These are phyloP conservation scores for Palloptera scutellata DNA, from an alignment of 2,888 invertebrate genomes.

Conservation along the genomic window DNA sequence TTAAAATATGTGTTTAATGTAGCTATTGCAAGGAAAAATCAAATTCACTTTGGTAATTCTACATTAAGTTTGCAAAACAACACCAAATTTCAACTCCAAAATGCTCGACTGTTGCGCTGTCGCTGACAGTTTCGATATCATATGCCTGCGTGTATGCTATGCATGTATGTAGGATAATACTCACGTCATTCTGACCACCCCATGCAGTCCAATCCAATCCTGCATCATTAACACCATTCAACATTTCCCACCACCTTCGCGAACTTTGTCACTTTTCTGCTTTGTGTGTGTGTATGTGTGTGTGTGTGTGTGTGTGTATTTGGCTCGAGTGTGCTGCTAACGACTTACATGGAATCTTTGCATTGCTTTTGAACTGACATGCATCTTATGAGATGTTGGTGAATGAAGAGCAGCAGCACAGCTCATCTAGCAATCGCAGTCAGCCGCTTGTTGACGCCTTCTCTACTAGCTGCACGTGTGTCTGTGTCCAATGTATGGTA, in stretches of 20 bases:
- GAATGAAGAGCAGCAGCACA: background rate
- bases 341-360: background rate
- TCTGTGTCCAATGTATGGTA: no score
- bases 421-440: slow-evolving; percentile 5
- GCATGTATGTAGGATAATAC: background rate
- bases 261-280: slow-evolving; percentile 25
- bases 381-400: slow-evolving; percentile 12
- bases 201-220: no score
- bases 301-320: background rate
- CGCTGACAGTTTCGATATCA: background rate
- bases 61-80: no score
- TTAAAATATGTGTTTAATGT: no score
- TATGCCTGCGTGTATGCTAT: slow-evolving; percentile 25
- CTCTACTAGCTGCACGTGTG: background rate
- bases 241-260: background rate
- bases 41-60: no score
- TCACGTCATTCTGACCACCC: no score
- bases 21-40: no score
- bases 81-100: background rate
- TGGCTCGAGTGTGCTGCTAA: no score
- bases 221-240: no score
- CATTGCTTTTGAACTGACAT: slow-evolving; percentile 10
- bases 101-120: background rate
- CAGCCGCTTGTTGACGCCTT: slow-evolving; percentile 1
- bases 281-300: slow-evolving; percentile 18